phyloP scores from a whole-genome alignment of 2,113 vertebrate species.

The Zosterops borbonicus region DNA sequence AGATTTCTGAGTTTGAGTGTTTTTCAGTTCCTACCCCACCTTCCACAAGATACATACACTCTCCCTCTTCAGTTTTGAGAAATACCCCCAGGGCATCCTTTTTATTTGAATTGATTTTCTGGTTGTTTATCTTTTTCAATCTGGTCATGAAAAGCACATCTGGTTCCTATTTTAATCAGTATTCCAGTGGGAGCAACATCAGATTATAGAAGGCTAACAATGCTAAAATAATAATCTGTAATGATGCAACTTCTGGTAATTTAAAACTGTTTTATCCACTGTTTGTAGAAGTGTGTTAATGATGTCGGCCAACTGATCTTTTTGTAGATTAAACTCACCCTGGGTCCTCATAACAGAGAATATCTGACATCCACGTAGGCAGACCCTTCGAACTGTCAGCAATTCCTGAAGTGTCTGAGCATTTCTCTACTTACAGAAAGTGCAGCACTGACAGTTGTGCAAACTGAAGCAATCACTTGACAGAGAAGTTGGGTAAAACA shows the following conservation, averaged over 20 bases:
- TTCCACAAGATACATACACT: conserved; percentile 16
- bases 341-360: conserved; percentile 24
- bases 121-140: conserved; percentile 75
- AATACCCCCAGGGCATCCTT: conserved; percentile 65
- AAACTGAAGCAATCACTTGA: not conserved
- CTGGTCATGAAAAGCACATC: conserved; percentile 77
- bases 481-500: not conserved
- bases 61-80: conserved; percentile 37
- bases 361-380: not conserved
- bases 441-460: not conserved
- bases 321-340: conserved; percentile 52
- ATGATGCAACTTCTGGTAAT: conserved; percentile 79
- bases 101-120: conserved; percentile 76
- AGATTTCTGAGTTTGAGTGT: not conserved
- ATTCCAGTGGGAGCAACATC: conserved; percentile 75
- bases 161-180: conserved; percentile 81
- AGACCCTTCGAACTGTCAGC: not conserved
- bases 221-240: conserved; percentile 78
- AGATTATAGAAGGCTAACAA: conserved; percentile 78
- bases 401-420: not conserved
- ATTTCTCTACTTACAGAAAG: not conserved
- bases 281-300: conserved; percentile 72
- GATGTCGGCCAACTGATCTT: conserved; percentile 59
- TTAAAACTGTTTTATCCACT: conserved; percentile 71
- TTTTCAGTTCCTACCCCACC: conserved; percentile 5